A percentile compares a stretch with the other conserved stretches of the same genome.
Conservation (phyloP, 2,888 invertebrate genomes). For the Calameuta pallipes region DNA sequence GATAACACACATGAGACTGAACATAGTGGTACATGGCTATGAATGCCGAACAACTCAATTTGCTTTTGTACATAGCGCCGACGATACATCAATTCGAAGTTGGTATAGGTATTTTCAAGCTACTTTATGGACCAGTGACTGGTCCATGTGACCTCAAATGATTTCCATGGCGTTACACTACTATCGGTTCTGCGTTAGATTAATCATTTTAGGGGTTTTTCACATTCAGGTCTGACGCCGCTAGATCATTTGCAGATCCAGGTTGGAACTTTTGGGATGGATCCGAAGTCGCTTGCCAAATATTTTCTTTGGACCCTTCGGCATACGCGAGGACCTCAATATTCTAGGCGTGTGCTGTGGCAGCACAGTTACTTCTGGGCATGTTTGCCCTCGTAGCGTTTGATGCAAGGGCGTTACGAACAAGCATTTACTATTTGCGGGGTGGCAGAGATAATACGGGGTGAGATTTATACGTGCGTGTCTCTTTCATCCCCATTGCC, state of each 20-base stretch:
- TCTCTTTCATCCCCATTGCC: constrained; percentile 38
- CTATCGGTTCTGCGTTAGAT: not conserved
- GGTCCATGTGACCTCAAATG: no score
- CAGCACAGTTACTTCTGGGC: constrained; percentile 6
- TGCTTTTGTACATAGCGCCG: not conserved
- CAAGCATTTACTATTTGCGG: constrained; percentile 57
- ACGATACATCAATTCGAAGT: not conserved
- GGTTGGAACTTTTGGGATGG: not conserved
- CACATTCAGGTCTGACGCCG: not conserved
- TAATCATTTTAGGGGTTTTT: not conserved
- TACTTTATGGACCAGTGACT: not conserved
- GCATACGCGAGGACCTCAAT: not conserved
- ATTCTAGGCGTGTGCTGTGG: not conserved
- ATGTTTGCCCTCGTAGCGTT: constrained; percentile 12
- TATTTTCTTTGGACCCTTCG: constrained; percentile 9
- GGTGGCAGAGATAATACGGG: constrained; percentile 55
- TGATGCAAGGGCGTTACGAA: constrained; percentile 45
- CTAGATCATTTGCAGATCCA: not conserved
- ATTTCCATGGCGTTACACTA: no score
- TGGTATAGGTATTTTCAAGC: not conserved
- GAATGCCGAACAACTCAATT: not conserved
- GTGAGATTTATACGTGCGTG: constrained; percentile 54
- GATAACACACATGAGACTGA: not conserved
- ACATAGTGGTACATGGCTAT: not conserved
- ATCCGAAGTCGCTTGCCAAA: constrained; percentile 12